Percentiles rank a stretch among this genome's conserved stretches.
Evolutionary conservation across 2,797 vertebrate genomes (phyloP).

Genomic region (Urosaurus nigricauda): DNA sequence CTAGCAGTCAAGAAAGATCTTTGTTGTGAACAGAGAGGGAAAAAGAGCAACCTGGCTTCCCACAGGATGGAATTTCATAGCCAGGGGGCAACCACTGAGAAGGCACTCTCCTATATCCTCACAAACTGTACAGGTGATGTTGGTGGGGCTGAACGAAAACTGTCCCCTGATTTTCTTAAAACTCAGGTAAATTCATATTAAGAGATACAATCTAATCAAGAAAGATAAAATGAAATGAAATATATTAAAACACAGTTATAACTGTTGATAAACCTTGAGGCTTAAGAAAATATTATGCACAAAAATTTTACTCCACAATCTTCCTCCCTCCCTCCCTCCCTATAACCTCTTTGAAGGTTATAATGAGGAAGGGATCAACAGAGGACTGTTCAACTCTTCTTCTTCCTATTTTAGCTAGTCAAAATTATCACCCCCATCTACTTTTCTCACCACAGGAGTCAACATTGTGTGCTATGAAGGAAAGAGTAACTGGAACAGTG

Average conservation of each 20-base stretch:
- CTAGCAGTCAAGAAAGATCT: background rate
- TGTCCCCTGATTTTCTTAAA: background rate
- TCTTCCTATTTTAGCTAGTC: background rate
- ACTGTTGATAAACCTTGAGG: background rate
- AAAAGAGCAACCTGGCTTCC: background rate
- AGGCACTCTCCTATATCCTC: background rate
- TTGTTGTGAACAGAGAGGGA: background rate
- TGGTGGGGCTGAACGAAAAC: background rate
- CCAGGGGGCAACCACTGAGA: background rate
- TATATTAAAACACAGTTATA: background rate
- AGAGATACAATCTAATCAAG: background rate
- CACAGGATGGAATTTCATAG: background rate
- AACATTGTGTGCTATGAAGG: background rate
- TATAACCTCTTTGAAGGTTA: background rate
- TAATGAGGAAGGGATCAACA: background rate
- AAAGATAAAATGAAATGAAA: background rate
- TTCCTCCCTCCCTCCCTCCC: background rate
- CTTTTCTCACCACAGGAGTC: background rate
- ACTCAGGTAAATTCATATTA: background rate
- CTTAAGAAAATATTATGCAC: background rate
- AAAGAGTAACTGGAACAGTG: background rate
- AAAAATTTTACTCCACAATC: background rate
- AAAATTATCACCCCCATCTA: background rate
- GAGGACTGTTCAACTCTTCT: background rate
- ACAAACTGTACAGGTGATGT: background rate